Conservation (phyloP, 2,113 vertebrate species). For the Laticauda laticaudata region DNA sequence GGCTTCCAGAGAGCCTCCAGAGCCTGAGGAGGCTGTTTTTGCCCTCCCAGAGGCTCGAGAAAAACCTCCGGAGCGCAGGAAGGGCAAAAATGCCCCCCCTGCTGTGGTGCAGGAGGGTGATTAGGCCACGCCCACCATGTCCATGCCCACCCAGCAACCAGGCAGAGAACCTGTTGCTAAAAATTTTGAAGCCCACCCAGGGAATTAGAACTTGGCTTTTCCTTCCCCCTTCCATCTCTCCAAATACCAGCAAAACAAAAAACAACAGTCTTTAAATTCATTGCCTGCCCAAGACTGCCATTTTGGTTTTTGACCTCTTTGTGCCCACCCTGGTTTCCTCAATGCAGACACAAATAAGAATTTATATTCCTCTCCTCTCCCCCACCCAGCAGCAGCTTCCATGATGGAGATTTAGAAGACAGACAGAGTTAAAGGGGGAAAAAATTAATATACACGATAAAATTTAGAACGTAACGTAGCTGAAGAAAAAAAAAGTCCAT, state of each 20-base stretch:
- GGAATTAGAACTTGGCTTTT: background rate
- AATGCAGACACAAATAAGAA: conserved; percentile 8
- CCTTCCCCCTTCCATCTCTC: background rate
- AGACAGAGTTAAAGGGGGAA: conserved; percentile 22
- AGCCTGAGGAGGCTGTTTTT: no score
- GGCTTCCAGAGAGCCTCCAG: no score
- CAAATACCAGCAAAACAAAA: background rate
- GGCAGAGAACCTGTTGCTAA: no score
- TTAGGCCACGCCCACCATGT: no score
- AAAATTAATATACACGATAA: conserved; percentile 61
- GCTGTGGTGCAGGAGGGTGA: no score
- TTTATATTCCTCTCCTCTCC: conserved; percentile 9
- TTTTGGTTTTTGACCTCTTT: background rate
- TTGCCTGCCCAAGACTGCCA: background rate
- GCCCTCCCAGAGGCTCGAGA: no score
- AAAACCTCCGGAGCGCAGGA: no score
- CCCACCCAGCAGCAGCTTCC: background rate
- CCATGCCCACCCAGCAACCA: no score
- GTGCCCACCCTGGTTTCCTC: background rate
- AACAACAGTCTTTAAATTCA: background rate
- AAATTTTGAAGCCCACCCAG: background rate
- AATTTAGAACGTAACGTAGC: conserved; percentile 52
- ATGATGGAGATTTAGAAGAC: conserved; percentile 37
- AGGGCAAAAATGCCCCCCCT: no score
- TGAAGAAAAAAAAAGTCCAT: conserved; percentile 59